Evolutionary conservation across 2,888 invertebrate species (phyloP), one percentile per base, ranked within the genome.

Genomic region (Leucozona laternaria): DNA sequence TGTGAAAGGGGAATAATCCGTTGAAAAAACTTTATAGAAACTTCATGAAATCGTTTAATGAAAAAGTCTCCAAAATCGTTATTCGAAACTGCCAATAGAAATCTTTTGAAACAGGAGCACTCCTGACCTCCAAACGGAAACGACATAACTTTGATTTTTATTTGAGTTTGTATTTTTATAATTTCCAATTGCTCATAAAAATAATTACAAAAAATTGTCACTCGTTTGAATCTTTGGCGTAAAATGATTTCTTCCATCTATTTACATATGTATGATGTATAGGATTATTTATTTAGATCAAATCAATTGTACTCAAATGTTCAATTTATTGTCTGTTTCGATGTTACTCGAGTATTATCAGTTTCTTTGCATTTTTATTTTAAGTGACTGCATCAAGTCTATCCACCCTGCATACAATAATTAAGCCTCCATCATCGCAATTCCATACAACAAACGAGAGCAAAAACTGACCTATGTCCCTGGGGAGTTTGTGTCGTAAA

Each of bases 391-490:
- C 80, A 72, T n/a, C 66, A 58, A 66, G 76, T 77, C 77, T 70
- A 55, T 70, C 43, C 64, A 10, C 48, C 8, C 57, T 68, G 31
- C 53, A 48, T 10, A 17, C n/a, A 60, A 25, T 64, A 64, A 22
- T 60, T 40, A 43, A 64, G 62, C 40, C 48, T 76, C 40, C 68
- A 76, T 68, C 83, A 64, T 57, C 31, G 17, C 48, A 75, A 73
- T 73, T 62, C 62, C 43, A n/a, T n/a, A 62, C 55, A 78, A 34
- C 25, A 45, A 55, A 62, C 68, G 81, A 77, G 80, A 71, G 77
- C 85, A 85, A 73, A 80, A 80, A 77, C 85, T 85, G 85, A 85
- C 85, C 85, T 85, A 78, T 81, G 85, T 85, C 72, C 81, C 85
- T 70, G 66, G 72, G 60, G 34, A 72, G 77, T 71, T 73, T 45